A percentile compares a stretch with the other conserved stretches of the same genome.
These are phyloP conservation scores for Telmatherina bonti DNA, from an alignment of 2,797 vertebrate genomes.

Conservation along the genomic window DNA sequence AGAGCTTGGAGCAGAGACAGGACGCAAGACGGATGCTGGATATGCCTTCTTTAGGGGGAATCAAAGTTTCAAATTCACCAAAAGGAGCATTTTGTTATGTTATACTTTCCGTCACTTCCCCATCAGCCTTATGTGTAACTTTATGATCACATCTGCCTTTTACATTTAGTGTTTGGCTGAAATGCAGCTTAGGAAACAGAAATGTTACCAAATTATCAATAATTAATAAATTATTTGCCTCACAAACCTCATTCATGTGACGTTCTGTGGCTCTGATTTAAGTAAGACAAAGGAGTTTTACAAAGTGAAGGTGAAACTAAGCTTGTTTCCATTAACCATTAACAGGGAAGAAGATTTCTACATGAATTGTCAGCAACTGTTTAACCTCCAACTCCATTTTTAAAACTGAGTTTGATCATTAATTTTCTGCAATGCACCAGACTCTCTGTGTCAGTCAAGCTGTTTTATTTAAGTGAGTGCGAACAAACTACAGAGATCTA, in stretches of 20 bases:
- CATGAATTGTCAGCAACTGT: constrained; percentile 3
- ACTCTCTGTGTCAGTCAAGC: neutral
- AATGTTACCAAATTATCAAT: too few relatives aligned
- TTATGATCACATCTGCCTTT: neutral
- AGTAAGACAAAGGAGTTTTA: neutral
- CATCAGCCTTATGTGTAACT: neutral
- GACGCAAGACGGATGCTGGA: too few relatives aligned
- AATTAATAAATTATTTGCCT: neutral
- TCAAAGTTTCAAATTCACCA: too few relatives aligned
- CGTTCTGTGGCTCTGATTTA: neutral
- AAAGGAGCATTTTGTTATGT: too few relatives aligned
- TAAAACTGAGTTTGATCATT: neutral
- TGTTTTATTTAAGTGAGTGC: neutral
- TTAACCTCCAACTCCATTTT: neutral
- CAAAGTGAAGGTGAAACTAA: neutral
- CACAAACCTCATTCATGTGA: neutral
- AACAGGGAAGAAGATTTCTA: constrained; percentile 18
- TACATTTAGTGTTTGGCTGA: neutral
- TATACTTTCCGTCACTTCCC: neutral
- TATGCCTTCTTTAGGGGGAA: too few relatives aligned
- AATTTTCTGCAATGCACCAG: neutral
- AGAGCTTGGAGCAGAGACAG: too few relatives aligned
- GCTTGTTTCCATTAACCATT: constrained; percentile 24
- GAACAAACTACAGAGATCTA: too few relatives aligned
- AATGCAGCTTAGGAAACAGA: too few relatives aligned